Conservation (phyloP, 2,113 vertebrate species). For the Dicerorhinus sumatrensis region DNA sequence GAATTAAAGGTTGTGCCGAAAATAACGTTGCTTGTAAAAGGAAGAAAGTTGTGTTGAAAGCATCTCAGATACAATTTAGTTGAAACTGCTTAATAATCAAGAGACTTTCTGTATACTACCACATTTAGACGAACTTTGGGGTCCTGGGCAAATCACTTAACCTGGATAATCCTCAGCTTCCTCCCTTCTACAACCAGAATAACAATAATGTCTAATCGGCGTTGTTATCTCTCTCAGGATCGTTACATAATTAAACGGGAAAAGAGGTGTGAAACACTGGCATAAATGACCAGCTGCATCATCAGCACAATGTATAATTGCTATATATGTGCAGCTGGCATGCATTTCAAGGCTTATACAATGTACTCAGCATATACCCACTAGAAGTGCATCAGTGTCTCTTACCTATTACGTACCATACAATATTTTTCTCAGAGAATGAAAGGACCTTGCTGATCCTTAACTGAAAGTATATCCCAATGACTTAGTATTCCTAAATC, state of each 20-base stretch:
- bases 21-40: background rate
- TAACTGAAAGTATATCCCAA: background rate
- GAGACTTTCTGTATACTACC: background rate
- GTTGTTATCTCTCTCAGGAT: background rate
- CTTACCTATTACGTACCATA: background rate
- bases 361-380: background rate
- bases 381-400: background rate
- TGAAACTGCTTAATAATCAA: background rate
- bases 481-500: background rate
- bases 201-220: background rate
- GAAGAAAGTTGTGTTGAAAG: background rate
- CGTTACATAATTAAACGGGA: background rate
- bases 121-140: background rate
- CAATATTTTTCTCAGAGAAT: slow-evolving; percentile 20
- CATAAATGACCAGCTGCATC: background rate
- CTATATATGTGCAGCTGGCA: background rate
- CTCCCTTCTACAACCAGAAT: slow-evolving; percentile 12
- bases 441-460: background rate
- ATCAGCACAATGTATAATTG: background rate
- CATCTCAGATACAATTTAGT: background rate
- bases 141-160: slow-evolving; percentile 6
- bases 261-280: background rate
- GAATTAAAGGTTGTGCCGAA: background rate
- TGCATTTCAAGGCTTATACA: background rate
- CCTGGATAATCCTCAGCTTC: background rate